These are phyloP conservation scores for Onthophagus sagittarius DNA, from an alignment of 2,888 invertebrate genomes.

Conservation along the genomic window DNA sequence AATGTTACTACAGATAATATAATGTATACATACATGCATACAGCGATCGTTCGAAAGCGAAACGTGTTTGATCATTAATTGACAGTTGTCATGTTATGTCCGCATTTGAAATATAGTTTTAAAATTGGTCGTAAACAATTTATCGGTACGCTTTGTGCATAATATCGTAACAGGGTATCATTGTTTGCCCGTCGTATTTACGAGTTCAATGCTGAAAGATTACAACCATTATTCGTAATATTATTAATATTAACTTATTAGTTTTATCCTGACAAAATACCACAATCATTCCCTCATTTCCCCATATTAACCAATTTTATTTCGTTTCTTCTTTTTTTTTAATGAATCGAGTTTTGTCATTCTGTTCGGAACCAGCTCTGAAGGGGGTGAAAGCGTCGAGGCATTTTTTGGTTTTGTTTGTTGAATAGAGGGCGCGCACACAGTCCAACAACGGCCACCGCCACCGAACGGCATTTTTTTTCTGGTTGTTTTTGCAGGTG, in stretches of 20 bases:
- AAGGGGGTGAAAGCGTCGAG: not conserved
- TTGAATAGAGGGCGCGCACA: not conserved
- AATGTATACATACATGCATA: not conserved
- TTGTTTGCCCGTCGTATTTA: not conserved
- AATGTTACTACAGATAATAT: not conserved
- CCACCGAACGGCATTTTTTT: constrained; percentile 15
- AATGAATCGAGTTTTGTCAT: not conserved
- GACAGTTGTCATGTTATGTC: not conserved
- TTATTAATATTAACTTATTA: not conserved
- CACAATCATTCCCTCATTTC: too few species aligned
- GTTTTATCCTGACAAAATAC: not conserved
- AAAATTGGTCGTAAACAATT: not conserved
- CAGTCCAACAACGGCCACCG: not conserved
- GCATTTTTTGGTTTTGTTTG: not conserved
- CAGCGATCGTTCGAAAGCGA: not conserved
- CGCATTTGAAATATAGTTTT: not conserved
- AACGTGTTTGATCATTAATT: not conserved
- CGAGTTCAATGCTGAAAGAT: not conserved
- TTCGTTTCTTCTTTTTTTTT: not conserved
- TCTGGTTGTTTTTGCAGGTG: constrained; percentile 28
- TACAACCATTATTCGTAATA: not conserved
- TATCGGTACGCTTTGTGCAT: not conserved
- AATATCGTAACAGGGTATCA: not conserved
- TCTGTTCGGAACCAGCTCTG: not conserved
- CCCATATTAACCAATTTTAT: not conserved